Evolutionary conservation across 2,888 invertebrate genomes (phyloP).

Genomic region (Gandaritis pyraliata): DNA sequence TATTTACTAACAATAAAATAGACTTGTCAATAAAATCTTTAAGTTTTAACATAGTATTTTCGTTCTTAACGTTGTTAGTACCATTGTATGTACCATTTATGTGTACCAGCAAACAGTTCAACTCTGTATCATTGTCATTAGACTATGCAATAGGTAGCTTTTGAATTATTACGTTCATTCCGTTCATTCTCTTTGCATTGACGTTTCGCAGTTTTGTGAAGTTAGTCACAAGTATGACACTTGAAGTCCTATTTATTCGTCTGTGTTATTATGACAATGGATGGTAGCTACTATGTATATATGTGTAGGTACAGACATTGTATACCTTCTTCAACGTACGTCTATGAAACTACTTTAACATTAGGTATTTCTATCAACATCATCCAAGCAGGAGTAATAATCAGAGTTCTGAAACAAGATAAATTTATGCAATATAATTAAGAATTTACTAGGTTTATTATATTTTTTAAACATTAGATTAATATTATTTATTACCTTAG

Average conservation of each 20-base stretch:
- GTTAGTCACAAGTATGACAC: too few relatives aligned
- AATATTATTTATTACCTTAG: constrained; percentile 11
- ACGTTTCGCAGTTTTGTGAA: too few relatives aligned
- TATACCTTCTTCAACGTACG: too few relatives aligned
- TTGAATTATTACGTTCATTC: too few relatives aligned
- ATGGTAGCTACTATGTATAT: too few relatives aligned
- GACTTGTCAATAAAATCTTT: constrained; percentile 82
- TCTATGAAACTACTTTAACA: background rate
- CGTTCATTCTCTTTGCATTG: too few relatives aligned
- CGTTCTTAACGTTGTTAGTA: background rate
- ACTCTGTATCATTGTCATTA: too few relatives aligned
- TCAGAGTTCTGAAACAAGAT: background rate
- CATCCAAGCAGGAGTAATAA: constrained; percentile 12
- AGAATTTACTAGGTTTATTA: constrained; percentile 6
- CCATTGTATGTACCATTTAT: background rate
- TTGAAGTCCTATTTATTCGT: too few relatives aligned
- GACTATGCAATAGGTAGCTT: too few relatives aligned
- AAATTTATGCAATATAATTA: constrained; percentile 4
- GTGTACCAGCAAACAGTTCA: background rate
- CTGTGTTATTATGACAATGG: too few relatives aligned
- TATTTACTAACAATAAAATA: constrained; percentile 68
- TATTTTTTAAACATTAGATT: constrained; percentile 9
- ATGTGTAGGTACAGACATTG: too few relatives aligned
- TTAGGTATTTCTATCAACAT: constrained; percentile 3
- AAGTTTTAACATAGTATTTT: constrained; percentile 66